Percentiles rank a stretch among this genome's conserved stretches.
phyloP scores from a whole-genome alignment of 2,113 vertebrate species.

The Cacatua alba region DNA sequence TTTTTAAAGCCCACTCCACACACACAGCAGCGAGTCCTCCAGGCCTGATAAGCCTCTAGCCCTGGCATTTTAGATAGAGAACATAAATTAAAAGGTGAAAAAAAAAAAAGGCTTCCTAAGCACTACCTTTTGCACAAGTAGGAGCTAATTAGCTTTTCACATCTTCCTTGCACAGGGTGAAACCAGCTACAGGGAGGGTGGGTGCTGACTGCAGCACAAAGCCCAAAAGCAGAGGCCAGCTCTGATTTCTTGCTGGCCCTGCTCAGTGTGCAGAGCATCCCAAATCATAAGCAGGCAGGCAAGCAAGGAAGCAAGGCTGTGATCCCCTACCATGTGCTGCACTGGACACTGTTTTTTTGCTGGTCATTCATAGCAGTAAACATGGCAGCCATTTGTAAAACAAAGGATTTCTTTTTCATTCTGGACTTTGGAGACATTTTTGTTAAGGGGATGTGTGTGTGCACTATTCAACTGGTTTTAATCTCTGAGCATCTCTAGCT shows the following conservation, averaged over 20 bases:
- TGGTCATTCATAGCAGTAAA: background rate
- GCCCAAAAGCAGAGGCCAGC: background rate
- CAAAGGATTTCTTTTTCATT: background rate
- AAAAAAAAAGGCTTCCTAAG: background rate
- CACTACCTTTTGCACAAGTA: background rate
- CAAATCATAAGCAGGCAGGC: accelerated
- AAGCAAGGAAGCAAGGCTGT: background rate
- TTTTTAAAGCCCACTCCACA: background rate
- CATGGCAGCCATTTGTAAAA: background rate
- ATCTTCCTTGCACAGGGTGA: background rate
- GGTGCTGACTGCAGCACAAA: background rate
- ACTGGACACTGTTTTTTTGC: background rate
- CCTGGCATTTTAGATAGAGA: background rate
- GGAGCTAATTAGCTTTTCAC: background rate
- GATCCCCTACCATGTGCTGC: background rate
- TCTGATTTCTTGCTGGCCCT: background rate
- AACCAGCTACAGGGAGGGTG: background rate
- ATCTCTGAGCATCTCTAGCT: background rate
- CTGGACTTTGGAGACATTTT: background rate
- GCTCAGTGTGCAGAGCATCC: too few relatives aligned
- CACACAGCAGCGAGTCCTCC: background rate
- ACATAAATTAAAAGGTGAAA: too few relatives aligned
- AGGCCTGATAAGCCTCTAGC: background rate
- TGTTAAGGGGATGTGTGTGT: accelerated
- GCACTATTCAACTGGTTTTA: background rate